phyloP scores from a whole-genome alignment of 2,113 vertebrate genomes.

The Pitta sordida region DNA sequence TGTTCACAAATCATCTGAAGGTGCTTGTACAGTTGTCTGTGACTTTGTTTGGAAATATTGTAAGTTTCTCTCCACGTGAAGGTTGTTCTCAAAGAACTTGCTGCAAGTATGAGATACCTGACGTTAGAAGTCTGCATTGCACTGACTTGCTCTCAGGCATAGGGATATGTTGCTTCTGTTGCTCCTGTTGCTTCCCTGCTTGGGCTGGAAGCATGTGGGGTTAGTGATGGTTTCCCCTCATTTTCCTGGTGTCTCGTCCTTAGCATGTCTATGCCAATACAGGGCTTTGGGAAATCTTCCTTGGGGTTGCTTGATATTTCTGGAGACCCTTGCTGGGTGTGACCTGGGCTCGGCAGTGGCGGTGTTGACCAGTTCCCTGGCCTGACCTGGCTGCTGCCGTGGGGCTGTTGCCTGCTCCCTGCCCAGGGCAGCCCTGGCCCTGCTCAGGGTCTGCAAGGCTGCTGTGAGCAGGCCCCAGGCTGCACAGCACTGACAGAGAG shows the following conservation, averaged over 20 bases:
- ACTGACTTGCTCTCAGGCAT: neutral
- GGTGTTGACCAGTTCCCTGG: neutral
- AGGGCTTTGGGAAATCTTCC: neutral
- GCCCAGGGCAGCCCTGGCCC: neutral
- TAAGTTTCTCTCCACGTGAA: neutral
- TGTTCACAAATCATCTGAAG: neutral
- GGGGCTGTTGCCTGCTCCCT: neutral
- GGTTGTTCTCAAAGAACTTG: neutral
- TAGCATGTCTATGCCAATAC: fast-evolving
- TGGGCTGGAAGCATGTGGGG: neutral
- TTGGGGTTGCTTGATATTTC: neutral
- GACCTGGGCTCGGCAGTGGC: neutral
- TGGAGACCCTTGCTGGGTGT: neutral
- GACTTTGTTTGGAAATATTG: neutral
- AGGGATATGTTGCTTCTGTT: no score
- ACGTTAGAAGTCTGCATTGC: neutral
- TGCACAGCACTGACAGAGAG: neutral
- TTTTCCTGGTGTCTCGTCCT: neutral
- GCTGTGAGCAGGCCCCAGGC: neutral
- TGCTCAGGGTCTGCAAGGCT: neutral
- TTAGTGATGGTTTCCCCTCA: neutral
- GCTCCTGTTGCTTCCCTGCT: neutral
- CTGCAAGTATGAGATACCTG: neutral
- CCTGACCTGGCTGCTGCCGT: neutral
- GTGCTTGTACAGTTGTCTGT: neutral